phyloP scores from a whole-genome alignment of 2,113 vertebrate genomes.

The Serinus canaria region DNA sequence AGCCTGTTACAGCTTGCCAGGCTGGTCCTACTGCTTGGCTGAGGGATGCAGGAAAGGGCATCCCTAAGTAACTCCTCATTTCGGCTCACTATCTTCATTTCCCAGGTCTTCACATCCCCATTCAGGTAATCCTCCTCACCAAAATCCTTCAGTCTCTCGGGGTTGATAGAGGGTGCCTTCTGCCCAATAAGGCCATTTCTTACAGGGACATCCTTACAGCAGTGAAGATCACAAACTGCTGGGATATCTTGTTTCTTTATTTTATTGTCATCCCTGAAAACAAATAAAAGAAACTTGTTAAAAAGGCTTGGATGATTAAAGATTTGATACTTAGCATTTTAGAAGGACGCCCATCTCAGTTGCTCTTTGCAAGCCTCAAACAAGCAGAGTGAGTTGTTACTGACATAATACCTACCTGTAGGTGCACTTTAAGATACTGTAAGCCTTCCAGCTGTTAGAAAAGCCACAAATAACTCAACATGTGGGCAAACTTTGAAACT shows the following conservation, averaged over 20 bases:
- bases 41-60: slow-evolving; percentile 66
- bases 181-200: slow-evolving; percentile 69
- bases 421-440: neutral
- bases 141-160: slow-evolving; percentile 87
- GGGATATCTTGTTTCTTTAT: slow-evolving; percentile 47
- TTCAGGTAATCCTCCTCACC: slow-evolving; percentile 86
- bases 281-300: neutral
- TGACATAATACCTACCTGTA: neutral
- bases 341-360: neutral
- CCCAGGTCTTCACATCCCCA: slow-evolving; percentile 76
- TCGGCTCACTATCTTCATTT: slow-evolving; percentile 69
- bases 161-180: slow-evolving; percentile 77
- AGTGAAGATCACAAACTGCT: slow-evolving; percentile 22
- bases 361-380: neutral
- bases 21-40: slow-evolving; percentile 46
- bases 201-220: slow-evolving; percentile 38
- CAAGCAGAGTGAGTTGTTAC: neutral
- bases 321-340: neutral
- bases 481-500: neutral
- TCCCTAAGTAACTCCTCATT: slow-evolving; percentile 72
- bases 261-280: slow-evolving; percentile 72
- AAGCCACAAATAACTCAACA: neutral
- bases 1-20: slow-evolving; percentile 59
- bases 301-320: neutral
- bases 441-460: neutral